Evolutionary conservation across 2,888 invertebrate genomes (phyloP), one percentile per base, ranked within the genome.

Genomic region (Mimas tiliae): DNA sequence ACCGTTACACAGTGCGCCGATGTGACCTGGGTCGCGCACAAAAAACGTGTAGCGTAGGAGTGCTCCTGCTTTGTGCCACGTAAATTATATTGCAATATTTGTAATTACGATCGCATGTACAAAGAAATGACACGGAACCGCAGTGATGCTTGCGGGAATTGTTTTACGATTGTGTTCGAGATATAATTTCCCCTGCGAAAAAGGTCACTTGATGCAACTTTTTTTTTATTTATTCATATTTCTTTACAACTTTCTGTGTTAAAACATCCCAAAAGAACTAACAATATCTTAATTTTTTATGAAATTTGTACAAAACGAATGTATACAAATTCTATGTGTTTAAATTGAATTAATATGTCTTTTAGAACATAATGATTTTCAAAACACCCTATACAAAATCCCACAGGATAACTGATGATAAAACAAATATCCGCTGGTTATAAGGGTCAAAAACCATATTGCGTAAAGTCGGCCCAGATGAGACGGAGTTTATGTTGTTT

Each of bases 401-500:
- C 82, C 85, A 86, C 85, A 89, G 89, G 89, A 89, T 89, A 86
- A 83, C 80, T 75, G 72, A 76, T 80, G 84, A 89, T 89, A 90
- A 91, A 89, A 91, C 83, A 93, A 92, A 92, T 92, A 93, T 90
- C 91, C 92, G 88, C 75, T 79, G 87, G 88, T 82, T 87, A 81
- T 83, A 85, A 85, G 87, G 92, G 93, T 93, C 93, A 93, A 87
- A 91, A 81, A 87, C 92, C 93, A 93, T 90, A 91, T 91, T 93
- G 91, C 89, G 90, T 85, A 87, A 87, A 88, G 85, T 84, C 85
- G 84, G 85, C 81, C 92, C 93, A 90, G 81, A 83, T 91, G 92
- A 89, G 87, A 75, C 74, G 79, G 79, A 70, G 69, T 72, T 72
- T 62, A 68, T 72, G 77, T 72, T 72, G 73, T 91, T 93, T 93